Evolutionary conservation across 2,113 vertebrate species (phyloP).

Genomic region (Nicator chloris): DNA sequence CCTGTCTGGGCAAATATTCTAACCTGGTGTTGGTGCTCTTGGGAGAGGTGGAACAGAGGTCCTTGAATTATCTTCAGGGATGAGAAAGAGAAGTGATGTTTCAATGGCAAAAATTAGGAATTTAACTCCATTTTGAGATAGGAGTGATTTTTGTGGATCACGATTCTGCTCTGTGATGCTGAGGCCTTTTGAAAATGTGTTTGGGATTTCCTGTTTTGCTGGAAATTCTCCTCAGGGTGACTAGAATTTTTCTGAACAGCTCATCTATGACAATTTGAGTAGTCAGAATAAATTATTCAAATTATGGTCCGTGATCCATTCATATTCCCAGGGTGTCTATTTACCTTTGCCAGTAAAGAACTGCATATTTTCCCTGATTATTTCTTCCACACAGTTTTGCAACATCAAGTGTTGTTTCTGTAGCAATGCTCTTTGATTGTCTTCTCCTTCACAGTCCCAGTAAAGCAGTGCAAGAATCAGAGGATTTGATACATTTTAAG

Average conservation of each 20-base stretch:
- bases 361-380: not conserved
- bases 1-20: not conserved
- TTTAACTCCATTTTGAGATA: not conserved
- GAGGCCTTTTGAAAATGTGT: not conserved
- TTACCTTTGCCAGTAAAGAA: not conserved
- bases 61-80: not conserved
- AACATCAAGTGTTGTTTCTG: not conserved
- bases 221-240: not conserved
- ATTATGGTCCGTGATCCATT: rapidly evolving
- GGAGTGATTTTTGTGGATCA: not conserved
- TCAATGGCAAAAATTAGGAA: not conserved
- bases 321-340: not conserved
- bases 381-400: not conserved
- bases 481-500: not conserved
- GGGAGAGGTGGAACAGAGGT: not conserved
- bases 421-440: not conserved
- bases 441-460: not conserved
- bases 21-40: not conserved
- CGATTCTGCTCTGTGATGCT: not conserved
- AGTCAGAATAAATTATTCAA: not conserved
- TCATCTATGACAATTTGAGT: not conserved
- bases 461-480: not conserved
- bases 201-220: not conserved
- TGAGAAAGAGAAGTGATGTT: not conserved
- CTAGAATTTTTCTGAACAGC: not conserved